These are phyloP conservation scores for Lepus townsendii DNA, from an alignment of 2,797 vertebrate genomes.

Conservation along the genomic window DNA sequence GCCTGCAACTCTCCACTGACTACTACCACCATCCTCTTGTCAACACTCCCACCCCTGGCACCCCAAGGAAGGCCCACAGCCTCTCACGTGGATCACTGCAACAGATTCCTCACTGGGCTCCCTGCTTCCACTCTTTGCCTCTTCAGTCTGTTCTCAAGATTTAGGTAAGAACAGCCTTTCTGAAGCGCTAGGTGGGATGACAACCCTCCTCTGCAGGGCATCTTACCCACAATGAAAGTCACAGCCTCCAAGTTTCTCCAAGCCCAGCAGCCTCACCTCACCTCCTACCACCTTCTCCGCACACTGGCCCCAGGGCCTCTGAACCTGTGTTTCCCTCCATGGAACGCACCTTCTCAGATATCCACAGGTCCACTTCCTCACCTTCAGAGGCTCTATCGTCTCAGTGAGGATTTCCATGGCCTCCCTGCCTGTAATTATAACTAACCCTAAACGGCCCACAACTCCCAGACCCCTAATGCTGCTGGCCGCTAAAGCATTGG, in stretches of 20 bases:
- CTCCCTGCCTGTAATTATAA: not conserved
- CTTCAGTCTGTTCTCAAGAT: not conserved
- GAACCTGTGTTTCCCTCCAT: not conserved
- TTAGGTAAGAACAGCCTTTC: conserved; percentile 9
- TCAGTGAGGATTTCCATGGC: not conserved
- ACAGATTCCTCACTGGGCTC: not conserved
- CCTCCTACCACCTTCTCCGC: not conserved
- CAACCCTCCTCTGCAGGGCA: not conserved
- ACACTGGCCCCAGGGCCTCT: not conserved
- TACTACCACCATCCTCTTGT: not conserved
- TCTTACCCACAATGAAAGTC: conserved; percentile 21
- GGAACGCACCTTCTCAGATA: not conserved
- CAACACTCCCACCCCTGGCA: not conserved
- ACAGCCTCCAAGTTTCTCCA: not conserved
- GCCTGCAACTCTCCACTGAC: not conserved
- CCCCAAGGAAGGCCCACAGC: not conserved
- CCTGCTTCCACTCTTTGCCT: not conserved
- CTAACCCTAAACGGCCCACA: not conserved
- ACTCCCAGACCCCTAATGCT: not conserved
- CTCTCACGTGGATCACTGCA: not conserved
- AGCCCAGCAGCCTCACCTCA: not conserved
- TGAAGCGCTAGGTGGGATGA: not conserved
- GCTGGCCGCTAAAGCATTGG: not conserved
- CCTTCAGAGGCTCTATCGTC: not conserved
- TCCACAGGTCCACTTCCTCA: not conserved